A percentile compares a stretch with the other conserved stretches of the same genome.
Evolutionary conservation across 2,797 vertebrate genomes (phyloP).

Genomic region (Leptoclinus maculatus): DNA sequence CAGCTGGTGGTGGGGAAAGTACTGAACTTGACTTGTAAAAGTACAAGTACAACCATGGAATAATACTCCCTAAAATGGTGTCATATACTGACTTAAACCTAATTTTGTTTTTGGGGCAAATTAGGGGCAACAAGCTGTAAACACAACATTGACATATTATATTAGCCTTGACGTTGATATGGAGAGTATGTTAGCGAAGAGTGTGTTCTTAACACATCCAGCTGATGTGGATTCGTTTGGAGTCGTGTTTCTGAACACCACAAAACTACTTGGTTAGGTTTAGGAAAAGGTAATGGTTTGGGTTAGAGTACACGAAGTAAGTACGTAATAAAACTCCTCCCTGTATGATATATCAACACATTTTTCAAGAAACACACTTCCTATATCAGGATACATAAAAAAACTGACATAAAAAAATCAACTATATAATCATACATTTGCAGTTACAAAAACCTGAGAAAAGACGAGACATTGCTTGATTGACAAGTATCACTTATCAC

Average conservation of each 20-base stretch:
- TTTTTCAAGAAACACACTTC: neutral
- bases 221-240: neutral
- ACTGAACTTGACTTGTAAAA: conserved; percentile 29
- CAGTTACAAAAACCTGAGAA: neutral
- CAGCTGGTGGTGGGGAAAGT: conserved; percentile 36
- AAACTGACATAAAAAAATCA: neutral
- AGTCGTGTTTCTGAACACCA: neutral
- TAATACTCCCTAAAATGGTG: neutral
- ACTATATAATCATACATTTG: neutral
- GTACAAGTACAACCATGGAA: neutral
- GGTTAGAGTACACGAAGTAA: neutral
- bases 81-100: neutral
- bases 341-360: neutral
- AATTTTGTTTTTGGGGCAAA: neutral
- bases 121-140: neutral
- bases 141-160: neutral
- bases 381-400: neutral
- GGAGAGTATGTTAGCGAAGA: neutral
- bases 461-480: neutral
- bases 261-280: neutral
- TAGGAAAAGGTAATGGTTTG: neutral
- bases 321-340: neutral
- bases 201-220: neutral
- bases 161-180: neutral
- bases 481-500: neutral